phyloP scores from a whole-genome alignment of 2,888 invertebrate genomes.

The Drosophila niveifrons region DNA sequence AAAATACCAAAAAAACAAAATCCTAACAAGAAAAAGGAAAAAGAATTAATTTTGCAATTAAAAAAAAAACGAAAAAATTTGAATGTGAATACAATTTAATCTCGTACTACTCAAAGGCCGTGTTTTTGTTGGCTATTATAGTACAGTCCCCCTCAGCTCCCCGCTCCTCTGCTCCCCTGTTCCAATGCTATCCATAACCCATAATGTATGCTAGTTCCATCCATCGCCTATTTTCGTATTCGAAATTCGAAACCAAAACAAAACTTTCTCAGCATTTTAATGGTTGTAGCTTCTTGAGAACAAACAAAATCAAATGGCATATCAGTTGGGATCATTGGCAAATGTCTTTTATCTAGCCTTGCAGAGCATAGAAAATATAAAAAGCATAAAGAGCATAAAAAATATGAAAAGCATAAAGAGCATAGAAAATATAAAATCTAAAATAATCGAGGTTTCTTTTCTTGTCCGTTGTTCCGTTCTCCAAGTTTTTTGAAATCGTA shows the following conservation, averaged over 20 bases:
- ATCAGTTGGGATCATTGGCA: constrained; percentile 76
- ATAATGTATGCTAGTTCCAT: constrained; percentile 1
- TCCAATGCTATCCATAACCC: constrained; percentile 1
- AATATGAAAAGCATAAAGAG: no score
- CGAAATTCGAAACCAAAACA: constrained; percentile 7
- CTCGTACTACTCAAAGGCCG: constrained; percentile 60
- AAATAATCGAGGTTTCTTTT: no score
- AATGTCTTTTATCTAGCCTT: constrained; percentile 11
- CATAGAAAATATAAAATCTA: no score
- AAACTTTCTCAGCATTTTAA: constrained; percentile 46
- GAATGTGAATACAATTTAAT: constrained; percentile 44
- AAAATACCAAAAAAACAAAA: constrained; percentile 47
- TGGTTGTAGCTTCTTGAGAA: constrained; percentile 70
- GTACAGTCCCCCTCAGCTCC: constrained; percentile 15
- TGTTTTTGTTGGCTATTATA: constrained; percentile 73
- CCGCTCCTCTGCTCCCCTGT: neutral
- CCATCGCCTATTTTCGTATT: constrained; percentile 2
- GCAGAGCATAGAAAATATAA: neutral
- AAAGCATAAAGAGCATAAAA: no score
- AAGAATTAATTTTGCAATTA: constrained; percentile 59
- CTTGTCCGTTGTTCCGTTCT: no score
- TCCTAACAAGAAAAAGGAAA: neutral
- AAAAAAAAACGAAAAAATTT: constrained; percentile 10
- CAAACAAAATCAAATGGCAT: constrained; percentile 70
- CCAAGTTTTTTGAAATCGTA: no score